Conservation (phyloP, 2,888 invertebrate genomes). For the Synergus itoensis region DNA sequence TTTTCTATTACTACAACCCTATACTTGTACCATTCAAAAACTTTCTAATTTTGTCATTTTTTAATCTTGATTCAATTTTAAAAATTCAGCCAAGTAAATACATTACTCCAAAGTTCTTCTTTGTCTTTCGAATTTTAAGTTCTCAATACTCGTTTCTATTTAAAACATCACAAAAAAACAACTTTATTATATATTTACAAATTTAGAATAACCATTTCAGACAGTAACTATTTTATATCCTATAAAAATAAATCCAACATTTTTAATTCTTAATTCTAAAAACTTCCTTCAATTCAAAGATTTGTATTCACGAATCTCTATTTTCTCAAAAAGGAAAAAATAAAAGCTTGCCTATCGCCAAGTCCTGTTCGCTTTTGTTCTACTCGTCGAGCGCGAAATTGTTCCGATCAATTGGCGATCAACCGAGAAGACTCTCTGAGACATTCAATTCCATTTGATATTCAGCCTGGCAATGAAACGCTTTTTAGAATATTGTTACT, state of each 20-base stretch:
- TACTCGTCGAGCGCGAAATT: constrained; percentile 15
- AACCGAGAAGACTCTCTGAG: not conserved
- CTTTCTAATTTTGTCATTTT: not conserved
- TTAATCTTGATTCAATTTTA: not conserved
- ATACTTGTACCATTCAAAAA: not conserved
- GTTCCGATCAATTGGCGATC: constrained; percentile 40
- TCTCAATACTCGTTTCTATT: too few relatives aligned
- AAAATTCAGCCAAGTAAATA: not conserved
- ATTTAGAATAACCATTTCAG: too few relatives aligned
- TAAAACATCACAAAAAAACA: too few relatives aligned
- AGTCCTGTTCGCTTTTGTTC: constrained; percentile 16
- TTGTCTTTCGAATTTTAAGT: too few relatives aligned
- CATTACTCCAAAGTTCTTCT: constrained; percentile 19
- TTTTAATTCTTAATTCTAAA: not conserved
- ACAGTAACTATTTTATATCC: too few relatives aligned
- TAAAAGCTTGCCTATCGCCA: constrained; percentile 15
- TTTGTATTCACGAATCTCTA: constrained; percentile 10
- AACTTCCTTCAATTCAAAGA: not conserved
- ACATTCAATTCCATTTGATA: constrained; percentile 32
- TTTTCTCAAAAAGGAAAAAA: constrained; percentile 2
- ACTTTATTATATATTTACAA: too few relatives aligned
- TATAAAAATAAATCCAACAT: not conserved
- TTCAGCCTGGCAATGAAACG: constrained; percentile 23
- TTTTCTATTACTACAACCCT: not conserved
- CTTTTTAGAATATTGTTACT: constrained; percentile 28